Percentiles rank a stretch among this genome's conserved stretches.
phyloP scores from a whole-genome alignment of 2,888 invertebrate species.

The Polyommatus iphigenia region DNA sequence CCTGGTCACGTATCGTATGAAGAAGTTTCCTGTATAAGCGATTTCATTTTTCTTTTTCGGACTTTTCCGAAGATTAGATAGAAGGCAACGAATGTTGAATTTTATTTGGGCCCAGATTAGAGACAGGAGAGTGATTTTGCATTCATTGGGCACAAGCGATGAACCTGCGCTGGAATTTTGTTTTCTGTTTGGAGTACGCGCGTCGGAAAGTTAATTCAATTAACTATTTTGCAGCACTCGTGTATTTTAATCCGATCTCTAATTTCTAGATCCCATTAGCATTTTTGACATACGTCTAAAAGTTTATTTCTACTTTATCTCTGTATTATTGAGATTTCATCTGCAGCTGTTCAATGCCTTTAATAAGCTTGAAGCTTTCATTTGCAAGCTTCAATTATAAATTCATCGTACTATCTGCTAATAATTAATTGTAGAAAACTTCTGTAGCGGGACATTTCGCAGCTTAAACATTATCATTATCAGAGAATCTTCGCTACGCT shows the following conservation, averaged over 20 bases:
- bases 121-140: conserved; percentile 20
- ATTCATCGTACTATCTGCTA: background rate
- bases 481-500: background rate
- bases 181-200: background rate
- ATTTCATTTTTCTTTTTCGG: conserved; percentile 68
- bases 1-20: conserved; percentile 75
- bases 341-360: background rate
- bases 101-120: conserved; percentile 31
- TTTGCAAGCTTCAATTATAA: background rate
- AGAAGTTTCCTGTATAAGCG: conserved; percentile 74
- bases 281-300: background rate
- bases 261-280: conserved; percentile 3
- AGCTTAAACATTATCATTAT: background rate
- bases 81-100: conserved; percentile 32
- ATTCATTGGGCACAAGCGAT: conserved; percentile 18
- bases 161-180: conserved; percentile 19
- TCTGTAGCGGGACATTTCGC: background rate
- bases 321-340: background rate
- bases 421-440: background rate
- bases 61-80: conserved; percentile 45
- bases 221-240: conserved; percentile 7
- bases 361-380: background rate
- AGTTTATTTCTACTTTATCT: background rate
- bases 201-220: conserved; percentile 8
- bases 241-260: conserved; percentile 20